Evolutionary conservation across 2,113 vertebrate genomes (phyloP).

Genomic region (Pangasianodon hypophthalmus): DNA sequence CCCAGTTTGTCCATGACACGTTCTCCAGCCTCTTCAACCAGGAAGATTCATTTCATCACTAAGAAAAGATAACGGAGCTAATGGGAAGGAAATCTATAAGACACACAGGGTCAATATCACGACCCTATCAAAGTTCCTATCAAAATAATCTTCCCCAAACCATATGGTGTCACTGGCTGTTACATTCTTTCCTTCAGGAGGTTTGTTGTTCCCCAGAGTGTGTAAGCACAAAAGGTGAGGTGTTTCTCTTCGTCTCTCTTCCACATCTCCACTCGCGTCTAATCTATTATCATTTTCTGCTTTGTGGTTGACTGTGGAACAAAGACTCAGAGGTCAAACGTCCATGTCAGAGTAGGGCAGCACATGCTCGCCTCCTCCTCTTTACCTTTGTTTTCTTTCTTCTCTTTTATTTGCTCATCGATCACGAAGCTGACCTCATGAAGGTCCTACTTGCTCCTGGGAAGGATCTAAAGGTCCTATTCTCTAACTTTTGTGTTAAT

Average conservation of each 20-base stretch:
- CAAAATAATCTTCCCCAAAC: neutral
- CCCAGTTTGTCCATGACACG: slow-evolving; percentile 49
- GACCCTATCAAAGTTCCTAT: neutral
- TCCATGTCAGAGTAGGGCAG: slow-evolving; percentile 59
- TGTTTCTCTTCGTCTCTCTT: neutral
- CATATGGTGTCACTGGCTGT: neutral
- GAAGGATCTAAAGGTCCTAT: neutral
- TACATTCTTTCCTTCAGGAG: neutral
- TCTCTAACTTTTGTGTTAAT: neutral
- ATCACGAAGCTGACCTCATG: slow-evolving; percentile 44
- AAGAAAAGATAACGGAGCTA: slow-evolving; percentile 59
- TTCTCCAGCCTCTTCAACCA: slow-evolving; percentile 19
- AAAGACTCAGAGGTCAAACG: slow-evolving; percentile 71
- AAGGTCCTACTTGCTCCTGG: slow-evolving; percentile 24
- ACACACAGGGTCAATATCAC: neutral
- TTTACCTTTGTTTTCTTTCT: slow-evolving; percentile 49
- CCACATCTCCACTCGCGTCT: slow-evolving; percentile 52
- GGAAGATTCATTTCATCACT: slow-evolving; percentile 21
- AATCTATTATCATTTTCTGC: slow-evolving; percentile 76
- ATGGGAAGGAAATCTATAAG: slow-evolving; percentile 39
- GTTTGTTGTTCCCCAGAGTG: neutral
- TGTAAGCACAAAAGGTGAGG: neutral
- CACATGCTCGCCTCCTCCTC: slow-evolving; percentile 58
- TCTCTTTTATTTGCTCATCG: slow-evolving; percentile 39
- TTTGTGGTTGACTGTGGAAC: slow-evolving; percentile 66